A percentile compares a stretch with the other conserved stretches of the same genome.
phyloP scores from a whole-genome alignment of 2,888 invertebrate genomes.

The Pantelozetes paolii region DNA sequence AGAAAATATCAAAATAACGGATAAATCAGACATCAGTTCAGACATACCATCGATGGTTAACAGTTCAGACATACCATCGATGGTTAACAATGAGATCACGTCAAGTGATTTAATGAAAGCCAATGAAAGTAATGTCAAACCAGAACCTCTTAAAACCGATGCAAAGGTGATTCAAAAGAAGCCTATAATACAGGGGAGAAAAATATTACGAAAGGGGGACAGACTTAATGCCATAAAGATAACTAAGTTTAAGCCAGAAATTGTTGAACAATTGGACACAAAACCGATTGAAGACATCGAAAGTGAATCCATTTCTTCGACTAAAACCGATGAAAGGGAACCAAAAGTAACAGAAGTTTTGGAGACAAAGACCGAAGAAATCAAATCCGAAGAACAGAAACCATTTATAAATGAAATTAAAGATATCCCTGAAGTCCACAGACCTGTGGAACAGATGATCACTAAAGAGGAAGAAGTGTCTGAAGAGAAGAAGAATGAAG shows the following conservation, averaged over 20 bases:
- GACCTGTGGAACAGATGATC: not conserved
- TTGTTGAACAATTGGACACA: not conserved
- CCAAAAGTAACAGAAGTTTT: not conserved
- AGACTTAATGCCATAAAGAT: too few species aligned
- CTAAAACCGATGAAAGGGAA: too few species aligned
- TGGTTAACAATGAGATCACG: too few species aligned
- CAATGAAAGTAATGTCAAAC: not conserved
- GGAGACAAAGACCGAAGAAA: not conserved
- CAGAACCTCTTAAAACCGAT: too few species aligned
- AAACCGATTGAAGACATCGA: not conserved
- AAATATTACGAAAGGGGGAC: not conserved
- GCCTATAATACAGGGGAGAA: not conserved
- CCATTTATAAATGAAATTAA: conserved; percentile 16
- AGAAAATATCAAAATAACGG: too few species aligned
- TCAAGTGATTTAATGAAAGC: too few species aligned
- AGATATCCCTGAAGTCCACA: conserved; percentile 5
- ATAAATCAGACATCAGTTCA: too few species aligned
- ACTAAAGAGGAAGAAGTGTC: not conserved
- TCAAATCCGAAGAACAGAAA: not conserved
- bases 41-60: too few species aligned
- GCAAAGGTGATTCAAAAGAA: not conserved
- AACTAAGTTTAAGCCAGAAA: not conserved
- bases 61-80: too few species aligned
- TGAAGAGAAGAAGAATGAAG: conserved; percentile 15
- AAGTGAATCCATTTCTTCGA: too few species aligned